Conservation (phyloP, 92 coral and sea anemone genomes). For the Phenganax marumi region DNA sequence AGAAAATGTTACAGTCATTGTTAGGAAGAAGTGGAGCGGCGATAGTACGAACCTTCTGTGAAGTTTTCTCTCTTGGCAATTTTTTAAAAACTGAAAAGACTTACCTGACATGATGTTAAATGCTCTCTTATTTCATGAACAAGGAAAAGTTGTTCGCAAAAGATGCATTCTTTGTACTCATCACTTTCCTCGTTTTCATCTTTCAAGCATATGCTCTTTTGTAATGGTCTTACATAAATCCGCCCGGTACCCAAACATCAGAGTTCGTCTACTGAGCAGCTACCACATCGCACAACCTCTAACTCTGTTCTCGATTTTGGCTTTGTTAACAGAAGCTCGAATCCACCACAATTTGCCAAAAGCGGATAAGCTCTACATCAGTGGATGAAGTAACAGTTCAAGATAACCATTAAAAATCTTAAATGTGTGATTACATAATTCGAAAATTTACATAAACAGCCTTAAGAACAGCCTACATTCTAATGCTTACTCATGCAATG, state of each 20-base stretch:
- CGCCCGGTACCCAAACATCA: slow-evolving; percentile 64
- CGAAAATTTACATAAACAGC: no score
- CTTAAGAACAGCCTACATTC: no score
- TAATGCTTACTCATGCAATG: slow-evolving; percentile 13
- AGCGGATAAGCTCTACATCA: slow-evolving; percentile 50
- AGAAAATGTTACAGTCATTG: no score
- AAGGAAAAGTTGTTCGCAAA: slow-evolving; percentile 37
- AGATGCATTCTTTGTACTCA: slow-evolving; percentile 51
- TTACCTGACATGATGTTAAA: slow-evolving; percentile 30
- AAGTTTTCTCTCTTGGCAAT: no score
- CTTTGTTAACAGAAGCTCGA: slow-evolving; percentile 48
- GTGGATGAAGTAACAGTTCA: neutral
- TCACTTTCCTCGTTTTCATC: slow-evolving; percentile 21
- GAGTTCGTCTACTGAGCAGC: slow-evolving; percentile 56
- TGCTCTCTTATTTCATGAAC: slow-evolving; percentile 45
- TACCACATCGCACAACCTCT: slow-evolving; percentile 54
- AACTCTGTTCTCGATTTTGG: slow-evolving; percentile 49
- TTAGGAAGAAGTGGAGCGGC: neutral
- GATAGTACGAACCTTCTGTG: neutral
- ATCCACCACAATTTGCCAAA: slow-evolving; percentile 55
- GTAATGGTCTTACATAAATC: slow-evolving; percentile 62
- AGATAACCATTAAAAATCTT: neutral
- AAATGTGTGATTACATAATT: no score
- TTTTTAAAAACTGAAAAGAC: neutral
- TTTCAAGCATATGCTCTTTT: slow-evolving; percentile 36